Percentiles rank a stretch among this genome's conserved stretches.
Evolutionary conservation across 2,797 vertebrate genomes (phyloP).

Genomic region (Mormyrops attenuatus): DNA sequence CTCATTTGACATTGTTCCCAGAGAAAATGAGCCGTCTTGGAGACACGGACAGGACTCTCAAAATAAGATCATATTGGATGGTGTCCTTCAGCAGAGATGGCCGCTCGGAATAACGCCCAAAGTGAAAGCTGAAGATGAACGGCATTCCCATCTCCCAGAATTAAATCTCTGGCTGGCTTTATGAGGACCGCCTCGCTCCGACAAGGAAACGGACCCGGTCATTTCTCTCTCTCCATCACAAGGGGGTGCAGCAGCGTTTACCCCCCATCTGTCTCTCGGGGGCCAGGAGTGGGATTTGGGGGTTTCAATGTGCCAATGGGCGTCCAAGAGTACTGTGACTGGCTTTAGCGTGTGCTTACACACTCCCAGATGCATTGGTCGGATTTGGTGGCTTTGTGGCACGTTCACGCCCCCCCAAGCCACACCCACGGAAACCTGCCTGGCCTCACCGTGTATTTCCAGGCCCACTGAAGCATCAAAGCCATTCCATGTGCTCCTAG

Average conservation of each 20-base stretch:
- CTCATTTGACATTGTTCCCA: conserved; percentile 43
- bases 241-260: conserved; percentile 17
- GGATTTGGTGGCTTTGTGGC: not conserved
- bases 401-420: not conserved
- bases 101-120: conserved; percentile 43
- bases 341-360: not conserved
- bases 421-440: not conserved
- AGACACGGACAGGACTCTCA: conserved; percentile 30
- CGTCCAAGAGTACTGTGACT: not conserved
- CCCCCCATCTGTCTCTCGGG: not conserved
- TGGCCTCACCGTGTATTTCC: not conserved
- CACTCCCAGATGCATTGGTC: not conserved
- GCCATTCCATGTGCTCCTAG: not conserved
- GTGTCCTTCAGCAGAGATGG: conserved; percentile 26
- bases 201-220: conserved; percentile 47
- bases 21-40: conserved; percentile 30
- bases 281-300: not conserved
- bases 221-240: not conserved
- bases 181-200: conserved; percentile 57
- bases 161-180: conserved; percentile 61
- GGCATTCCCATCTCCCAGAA: conserved; percentile 52
- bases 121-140: conserved; percentile 47
- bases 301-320: conserved; percentile 33
- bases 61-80: conserved; percentile 51
- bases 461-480: not conserved